phyloP scores from a whole-genome alignment of 2,888 invertebrate species.

The Gonocerus acuteangulatus region DNA sequence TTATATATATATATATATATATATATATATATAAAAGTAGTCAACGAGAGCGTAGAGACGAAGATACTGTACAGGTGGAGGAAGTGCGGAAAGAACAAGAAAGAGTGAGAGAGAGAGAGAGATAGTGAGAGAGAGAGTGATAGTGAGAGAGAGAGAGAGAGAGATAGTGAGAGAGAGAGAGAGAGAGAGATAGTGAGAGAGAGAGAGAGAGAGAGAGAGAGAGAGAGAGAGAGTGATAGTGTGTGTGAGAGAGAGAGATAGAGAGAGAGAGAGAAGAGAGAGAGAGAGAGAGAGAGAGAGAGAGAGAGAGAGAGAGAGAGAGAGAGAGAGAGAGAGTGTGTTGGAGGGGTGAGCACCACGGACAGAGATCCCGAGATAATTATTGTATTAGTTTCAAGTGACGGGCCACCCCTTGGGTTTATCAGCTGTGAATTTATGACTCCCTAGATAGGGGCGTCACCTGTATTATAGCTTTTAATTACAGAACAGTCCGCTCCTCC shows the following conservation, averaged over 20 bases:
- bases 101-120: too few species aligned
- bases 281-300: conserved; percentile 1
- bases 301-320: conserved; percentile 12
- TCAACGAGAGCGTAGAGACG: too few species aligned
- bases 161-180: too few species aligned
- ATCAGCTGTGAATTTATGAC: conserved; percentile 35
- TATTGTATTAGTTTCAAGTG: conserved; percentile 22
- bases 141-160: background rate
- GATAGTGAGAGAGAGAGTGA: too few species aligned
- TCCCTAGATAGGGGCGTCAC: conserved; percentile 32
- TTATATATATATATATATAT: too few species aligned
- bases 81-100: too few species aligned
- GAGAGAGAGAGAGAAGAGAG: background rate
- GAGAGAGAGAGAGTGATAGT: conserved; percentile 6
- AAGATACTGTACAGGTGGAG: too few species aligned
- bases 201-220: conserved; percentile 12
- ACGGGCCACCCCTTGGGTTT: conserved; percentile 23
- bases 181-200: background rate
- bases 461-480: conserved; percentile 35
- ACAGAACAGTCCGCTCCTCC: conserved; percentile 14
- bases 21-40: too few species aligned
- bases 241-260: background rate
- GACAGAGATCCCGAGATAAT: conserved; percentile 4
- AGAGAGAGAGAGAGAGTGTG: background rate
- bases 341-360: background rate